Evolutionary conservation across 2,888 invertebrate species (phyloP).

Genomic region (Philaethria dido): DNA sequence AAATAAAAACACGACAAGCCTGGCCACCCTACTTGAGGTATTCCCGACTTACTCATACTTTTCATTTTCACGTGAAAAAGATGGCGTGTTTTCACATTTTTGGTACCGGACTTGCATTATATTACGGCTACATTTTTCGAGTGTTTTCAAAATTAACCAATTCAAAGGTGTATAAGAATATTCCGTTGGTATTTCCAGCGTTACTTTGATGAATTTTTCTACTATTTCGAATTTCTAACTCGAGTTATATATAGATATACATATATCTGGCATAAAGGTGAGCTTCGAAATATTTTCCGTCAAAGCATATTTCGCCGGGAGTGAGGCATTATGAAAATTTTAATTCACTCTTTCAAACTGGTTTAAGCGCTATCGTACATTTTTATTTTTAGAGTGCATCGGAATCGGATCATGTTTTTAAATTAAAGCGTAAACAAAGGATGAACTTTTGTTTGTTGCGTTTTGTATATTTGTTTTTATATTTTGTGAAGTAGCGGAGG

Average conservation of each 20-base stretch:
- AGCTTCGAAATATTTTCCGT: constrained; percentile 38
- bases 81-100: constrained; percentile 20
- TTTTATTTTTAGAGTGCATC: constrained; percentile 35
- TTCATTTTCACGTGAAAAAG: constrained; percentile 27
- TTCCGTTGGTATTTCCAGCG: constrained; percentile 29
- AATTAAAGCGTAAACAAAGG: constrained; percentile 31
- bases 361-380: constrained; percentile 30
- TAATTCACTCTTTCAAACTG: constrained; percentile 38
- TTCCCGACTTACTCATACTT: constrained; percentile 22
- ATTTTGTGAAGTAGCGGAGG: neutral
- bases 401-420: constrained; percentile 33
- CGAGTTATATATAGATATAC: constrained; percentile 26
- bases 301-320: constrained; percentile 44
- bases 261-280: constrained; percentile 25
- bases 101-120: constrained; percentile 23
- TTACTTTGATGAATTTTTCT: constrained; percentile 30
- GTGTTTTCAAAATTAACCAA: constrained; percentile 33
- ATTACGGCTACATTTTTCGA: constrained; percentile 32
- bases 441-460: constrained; percentile 21
- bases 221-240: constrained; percentile 27
- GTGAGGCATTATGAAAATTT: constrained; percentile 33
- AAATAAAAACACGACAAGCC: neutral
- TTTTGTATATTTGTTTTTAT: constrained; percentile 12
- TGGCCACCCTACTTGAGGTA: constrained; percentile 15
- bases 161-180: constrained; percentile 25